phyloP scores from a whole-genome alignment of 2,113 vertebrate species.

The Scomber scombrus region DNA sequence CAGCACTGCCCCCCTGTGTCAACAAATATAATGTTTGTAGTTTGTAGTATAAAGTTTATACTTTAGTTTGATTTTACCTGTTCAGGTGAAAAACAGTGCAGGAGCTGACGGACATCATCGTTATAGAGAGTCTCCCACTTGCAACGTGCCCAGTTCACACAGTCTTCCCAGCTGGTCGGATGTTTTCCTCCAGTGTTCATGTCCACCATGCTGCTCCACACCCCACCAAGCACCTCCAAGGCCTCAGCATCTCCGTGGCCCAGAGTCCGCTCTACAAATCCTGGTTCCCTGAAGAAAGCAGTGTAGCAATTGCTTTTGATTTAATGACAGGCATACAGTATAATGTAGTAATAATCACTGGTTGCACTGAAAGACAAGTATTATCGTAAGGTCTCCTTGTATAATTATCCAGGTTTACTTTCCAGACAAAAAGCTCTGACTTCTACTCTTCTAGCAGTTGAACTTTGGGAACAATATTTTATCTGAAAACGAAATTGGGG shows the following conservation, averaged over 20 bases:
- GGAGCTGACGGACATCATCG: constrained; percentile 83
- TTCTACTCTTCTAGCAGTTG: not conserved
- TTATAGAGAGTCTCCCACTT: constrained; percentile 86
- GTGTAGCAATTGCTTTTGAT: not conserved
- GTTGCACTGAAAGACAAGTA: not conserved
- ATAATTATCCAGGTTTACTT: not conserved
- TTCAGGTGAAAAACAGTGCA: constrained; percentile 81
- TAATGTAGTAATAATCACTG: constrained; percentile 15
- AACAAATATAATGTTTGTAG: constrained; percentile 30
- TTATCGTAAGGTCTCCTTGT: not conserved
- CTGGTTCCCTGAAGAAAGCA: constrained; percentile 76
- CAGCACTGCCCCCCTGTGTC: constrained; percentile 70
- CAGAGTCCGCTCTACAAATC: constrained; percentile 76
- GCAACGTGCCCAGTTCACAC: constrained; percentile 84
- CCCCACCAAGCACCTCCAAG: constrained; percentile 78
- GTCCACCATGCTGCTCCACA: constrained; percentile 73
- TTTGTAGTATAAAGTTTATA: not conserved
- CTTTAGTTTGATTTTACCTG: constrained; percentile 71
- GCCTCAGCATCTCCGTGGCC: constrained; percentile 62
- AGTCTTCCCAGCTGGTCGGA: constrained; percentile 83
- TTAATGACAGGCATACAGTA: not conserved
- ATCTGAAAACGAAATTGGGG: constrained; percentile 6
- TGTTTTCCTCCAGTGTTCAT: constrained; percentile 62
- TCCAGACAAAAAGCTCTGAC: not conserved
- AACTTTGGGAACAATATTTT: not conserved